A percentile compares a stretch with the other conserved stretches of the same genome.
Conservation (phyloP, 1,140 invertebrate species). For the Planococcus citri region DNA sequence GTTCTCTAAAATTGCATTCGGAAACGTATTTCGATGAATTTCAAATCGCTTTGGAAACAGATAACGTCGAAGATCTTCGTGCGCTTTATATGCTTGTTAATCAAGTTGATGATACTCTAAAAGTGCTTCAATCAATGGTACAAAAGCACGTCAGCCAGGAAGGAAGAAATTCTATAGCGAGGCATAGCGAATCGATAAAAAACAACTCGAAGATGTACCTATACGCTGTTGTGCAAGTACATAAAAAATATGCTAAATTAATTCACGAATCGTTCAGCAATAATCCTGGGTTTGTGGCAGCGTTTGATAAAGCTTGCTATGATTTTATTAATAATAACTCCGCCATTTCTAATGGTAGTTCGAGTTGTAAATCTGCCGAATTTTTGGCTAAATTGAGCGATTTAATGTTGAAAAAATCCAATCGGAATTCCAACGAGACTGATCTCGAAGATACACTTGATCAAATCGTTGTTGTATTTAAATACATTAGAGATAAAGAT, state of each 20-base stretch:
- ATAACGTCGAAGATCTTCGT: conserved; percentile 89
- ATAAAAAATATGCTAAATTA: conserved; percentile 92
- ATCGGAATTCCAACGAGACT: conserved; percentile 95
- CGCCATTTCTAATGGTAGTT: conserved; percentile 77
- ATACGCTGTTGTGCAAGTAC: conserved; percentile 92
- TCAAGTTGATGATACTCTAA: conserved; percentile 81
- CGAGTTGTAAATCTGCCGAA: conserved; percentile 90
- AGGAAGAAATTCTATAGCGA: conserved; percentile 83
- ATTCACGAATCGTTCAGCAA: conserved; percentile 90
- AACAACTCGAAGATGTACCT: conserved; percentile 96
- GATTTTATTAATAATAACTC: conserved; percentile 95
- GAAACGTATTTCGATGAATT: conserved; percentile 97
- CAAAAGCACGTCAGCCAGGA: conserved; percentile 90
- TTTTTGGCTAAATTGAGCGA: conserved; percentile 96
- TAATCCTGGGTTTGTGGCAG: conserved; percentile 92
- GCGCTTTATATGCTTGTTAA: conserved; percentile 93
- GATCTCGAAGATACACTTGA: conserved; percentile 96
- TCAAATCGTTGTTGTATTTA: conserved; percentile 99
- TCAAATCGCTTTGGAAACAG: conserved; percentile 82
- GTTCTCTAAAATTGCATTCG: conserved; percentile 91
- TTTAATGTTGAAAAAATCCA: conserved; percentile 90
- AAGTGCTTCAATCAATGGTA: conserved; percentile 71
- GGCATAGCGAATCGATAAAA: conserved; percentile 65
- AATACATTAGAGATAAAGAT: conserved; percentile 99
- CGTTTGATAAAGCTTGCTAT: conserved; percentile 93